Base-by-base conservation (phyloP, 2,797 vertebrate species). In the Aselliscus stoliczkanus region DNA sequence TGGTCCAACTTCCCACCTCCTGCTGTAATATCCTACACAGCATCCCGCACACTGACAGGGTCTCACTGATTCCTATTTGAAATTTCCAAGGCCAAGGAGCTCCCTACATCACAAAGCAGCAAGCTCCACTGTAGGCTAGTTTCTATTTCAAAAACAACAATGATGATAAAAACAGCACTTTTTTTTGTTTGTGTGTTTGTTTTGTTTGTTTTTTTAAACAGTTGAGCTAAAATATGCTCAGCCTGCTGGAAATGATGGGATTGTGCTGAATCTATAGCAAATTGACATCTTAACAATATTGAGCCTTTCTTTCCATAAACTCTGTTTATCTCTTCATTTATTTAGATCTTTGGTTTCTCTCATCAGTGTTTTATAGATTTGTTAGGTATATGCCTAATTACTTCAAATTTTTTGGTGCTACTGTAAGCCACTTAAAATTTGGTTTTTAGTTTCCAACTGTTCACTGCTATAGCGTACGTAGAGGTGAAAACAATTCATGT, bases 291-390 rank as follows among this genome's bases (percentile, higher is more conserved):
- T 84, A 81, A 85, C 52, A 81, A 76, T 58, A 44, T 0, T 25
- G 11, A 62, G 44, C 75, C n/a, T 75, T 90, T 29, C 39, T 87
- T 79, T 64, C 50, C 9, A 60, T 50, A 27, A 83, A 79, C 2
- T 27, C 42, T 56, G 31, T 72, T 92, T 86, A 10, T 65, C n/a
- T 92, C 10, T 81, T 60, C 56, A 87, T 52, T 87, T 89, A 82
- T 77, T 86, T 60, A 47, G 17, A 67, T 34, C 47, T 94, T 52
- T 67, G 8, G 25, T 77, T 90, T 83, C 70, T 60, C 73, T 86
- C 75, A 90, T 76, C n/a, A 69, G n/a, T 83, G 34, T 80, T 90
- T 93, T 77, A 64, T 10, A 52, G n/a, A 93, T 89, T 85, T 94
- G 29, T 47, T 82, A 92, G 39, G 34, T 85, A 65, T 72, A 54